A percentile compares a stretch with the other conserved stretches of the same genome.
Evolutionary conservation across 2,797 vertebrate genomes (phyloP).

Genomic region (Coracias cyanogaster): DNA sequence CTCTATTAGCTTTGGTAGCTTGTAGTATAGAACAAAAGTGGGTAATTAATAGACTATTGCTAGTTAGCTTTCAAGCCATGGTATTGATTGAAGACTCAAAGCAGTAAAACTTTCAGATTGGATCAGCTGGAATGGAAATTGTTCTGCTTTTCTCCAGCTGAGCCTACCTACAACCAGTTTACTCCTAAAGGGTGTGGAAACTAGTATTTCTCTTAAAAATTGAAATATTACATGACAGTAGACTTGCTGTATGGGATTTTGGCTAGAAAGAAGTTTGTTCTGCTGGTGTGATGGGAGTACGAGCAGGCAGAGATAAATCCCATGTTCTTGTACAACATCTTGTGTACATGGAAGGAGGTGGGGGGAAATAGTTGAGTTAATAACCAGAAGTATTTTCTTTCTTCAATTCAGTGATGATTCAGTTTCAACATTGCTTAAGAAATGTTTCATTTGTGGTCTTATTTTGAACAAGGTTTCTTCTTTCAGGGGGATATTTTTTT

Average conservation of each 20-base stretch:
- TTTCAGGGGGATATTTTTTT: background rate
- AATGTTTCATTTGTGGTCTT: background rate
- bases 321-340: background rate
- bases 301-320: background rate
- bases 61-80: background rate
- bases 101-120: background rate
- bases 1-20: background rate
- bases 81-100: background rate
- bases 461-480: background rate
- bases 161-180: background rate
- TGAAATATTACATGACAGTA: background rate
- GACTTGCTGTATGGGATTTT: background rate
- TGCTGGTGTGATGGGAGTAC: background rate
- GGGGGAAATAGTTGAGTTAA: background rate
- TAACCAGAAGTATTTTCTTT: background rate
- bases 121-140: background rate
- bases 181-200: background rate
- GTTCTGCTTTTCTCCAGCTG: background rate
- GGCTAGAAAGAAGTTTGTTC: background rate
- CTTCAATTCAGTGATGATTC: background rate
- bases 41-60: background rate
- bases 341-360: background rate
- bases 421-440: background rate
- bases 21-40: background rate
- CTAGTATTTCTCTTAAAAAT: background rate